phyloP scores from a whole-genome alignment of 2,113 vertebrate species.

The Rhea pennata region DNA sequence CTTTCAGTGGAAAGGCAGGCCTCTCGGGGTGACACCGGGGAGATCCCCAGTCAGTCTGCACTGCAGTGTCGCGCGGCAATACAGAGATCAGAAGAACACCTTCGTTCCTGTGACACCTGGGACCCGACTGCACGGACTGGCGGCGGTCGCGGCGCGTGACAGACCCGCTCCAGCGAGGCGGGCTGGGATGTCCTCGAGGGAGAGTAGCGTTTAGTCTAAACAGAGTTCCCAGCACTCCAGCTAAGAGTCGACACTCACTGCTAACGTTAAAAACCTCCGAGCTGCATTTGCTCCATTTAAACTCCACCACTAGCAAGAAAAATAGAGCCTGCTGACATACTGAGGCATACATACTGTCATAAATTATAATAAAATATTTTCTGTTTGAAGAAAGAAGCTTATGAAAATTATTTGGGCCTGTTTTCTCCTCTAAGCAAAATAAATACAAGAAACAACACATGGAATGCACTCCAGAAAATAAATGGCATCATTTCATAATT shows the following conservation, averaged over 20 bases:
- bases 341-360: background rate
- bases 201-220: background rate
- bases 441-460: conserved; percentile 61
- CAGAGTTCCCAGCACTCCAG: background rate
- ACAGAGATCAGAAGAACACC: background rate
- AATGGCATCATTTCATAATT: background rate
- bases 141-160: rapidly evolving
- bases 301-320: conserved; percentile 49
- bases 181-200: background rate
- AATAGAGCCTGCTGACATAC: conserved; percentile 27
- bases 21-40: background rate
- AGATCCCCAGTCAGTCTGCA: background rate
- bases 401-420: conserved; percentile 32
- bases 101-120: background rate
- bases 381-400: conserved; percentile 47
- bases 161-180: background rate
- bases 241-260: background rate
- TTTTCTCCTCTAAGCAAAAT: conserved; percentile 61
- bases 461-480: conserved; percentile 75
- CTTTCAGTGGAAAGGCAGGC: background rate
- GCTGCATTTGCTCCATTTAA: conserved; percentile 27
- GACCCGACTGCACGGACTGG: background rate
- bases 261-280: background rate
- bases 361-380: conserved; percentile 29
- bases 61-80: background rate